Evolutionary conservation across 2,888 invertebrate genomes (phyloP), one percentile per base, ranked within the genome.

Genomic region (Sipha maydis): DNA sequence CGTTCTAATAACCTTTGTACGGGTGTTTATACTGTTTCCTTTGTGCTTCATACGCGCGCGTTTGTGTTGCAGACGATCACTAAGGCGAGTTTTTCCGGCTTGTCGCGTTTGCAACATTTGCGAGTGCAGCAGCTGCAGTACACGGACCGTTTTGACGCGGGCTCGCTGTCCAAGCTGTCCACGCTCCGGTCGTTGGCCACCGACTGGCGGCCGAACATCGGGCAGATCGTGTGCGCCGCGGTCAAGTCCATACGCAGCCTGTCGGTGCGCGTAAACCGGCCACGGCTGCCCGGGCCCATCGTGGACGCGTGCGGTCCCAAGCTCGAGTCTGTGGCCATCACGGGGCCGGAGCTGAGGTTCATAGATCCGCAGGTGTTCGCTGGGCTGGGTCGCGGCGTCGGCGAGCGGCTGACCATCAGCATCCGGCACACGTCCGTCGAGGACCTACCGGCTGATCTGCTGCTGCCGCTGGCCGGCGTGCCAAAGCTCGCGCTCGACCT

Each of bases 401-500:
- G 86, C n/a, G 86, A 88, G n/a, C 21, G 86, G 80, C 90, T 91
- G 34, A 90, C 90, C 11, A 88, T 91, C 28, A 90, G 95, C 91
- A 96, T 97, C 90, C 94, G 95, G 85, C 94, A 95, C 90, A 97
- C 97, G 17, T 95, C 95, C 90, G 93, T 97, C 83, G 95, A 95
- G 89, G 95, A 96, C 92, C 92, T 97, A 90, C 97, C 97, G 41
- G 94, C 95, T 0, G 96, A 96, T 89, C 94, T 97, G 90, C 96
- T 97, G 92, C 94, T 95, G 83, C 94, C 95, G 90, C 93, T 97
- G 91, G 95, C 95, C 91, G 91, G 92, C 85, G 94, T 97, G 91
- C 95, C 96, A 17, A 96, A 96, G 92, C 93, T 97, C 89, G 95
- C 95, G 73, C 94, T 98, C 89, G 97, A 97, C 92, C 93, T 97